A percentile compares a stretch with the other conserved stretches of the same genome.
These are phyloP conservation scores for Montipora foliosa DNA, from an alignment of 64 coral and sea anemone species.

Conservation along the genomic window DNA sequence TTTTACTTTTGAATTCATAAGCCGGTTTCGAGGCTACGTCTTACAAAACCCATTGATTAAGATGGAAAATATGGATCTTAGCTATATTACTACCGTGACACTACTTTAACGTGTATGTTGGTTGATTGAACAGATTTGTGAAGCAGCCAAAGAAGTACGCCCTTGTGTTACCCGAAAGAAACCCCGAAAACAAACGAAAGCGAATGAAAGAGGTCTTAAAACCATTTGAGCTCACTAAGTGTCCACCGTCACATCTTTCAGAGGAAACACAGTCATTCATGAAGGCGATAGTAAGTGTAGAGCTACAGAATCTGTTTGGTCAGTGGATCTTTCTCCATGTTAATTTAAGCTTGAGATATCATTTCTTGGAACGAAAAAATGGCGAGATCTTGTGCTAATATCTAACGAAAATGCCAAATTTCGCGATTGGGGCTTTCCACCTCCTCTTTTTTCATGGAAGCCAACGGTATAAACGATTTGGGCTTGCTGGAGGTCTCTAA, in stretches of 20 bases:
- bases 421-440: too few relatives aligned
- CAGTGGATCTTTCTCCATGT: too few relatives aligned
- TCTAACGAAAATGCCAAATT: too few relatives aligned
- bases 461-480: too few relatives aligned
- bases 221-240: constrained; percentile 80
- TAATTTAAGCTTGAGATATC: too few relatives aligned
- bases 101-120: not conserved
- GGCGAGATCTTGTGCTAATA: too few relatives aligned
- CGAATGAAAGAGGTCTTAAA: constrained; percentile 77
- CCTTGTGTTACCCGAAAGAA: constrained; percentile 81
- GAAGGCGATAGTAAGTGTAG: constrained; percentile 80
- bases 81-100: not conserved
- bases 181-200: constrained; percentile 82
- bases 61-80: not conserved
- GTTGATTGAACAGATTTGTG: constrained; percentile 63
- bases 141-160: constrained; percentile 93
- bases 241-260: constrained; percentile 72
- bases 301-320: not conserved
- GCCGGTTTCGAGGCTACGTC: too few relatives aligned
- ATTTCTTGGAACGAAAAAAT: too few relatives aligned
- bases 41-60: too few relatives aligned
- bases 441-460: too few relatives aligned
- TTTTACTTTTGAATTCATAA: too few relatives aligned
- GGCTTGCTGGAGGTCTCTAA: too few relatives aligned
- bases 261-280: constrained; percentile 74